phyloP scores from a whole-genome alignment of 2,888 invertebrate species.

The Druceiella hillmani region DNA sequence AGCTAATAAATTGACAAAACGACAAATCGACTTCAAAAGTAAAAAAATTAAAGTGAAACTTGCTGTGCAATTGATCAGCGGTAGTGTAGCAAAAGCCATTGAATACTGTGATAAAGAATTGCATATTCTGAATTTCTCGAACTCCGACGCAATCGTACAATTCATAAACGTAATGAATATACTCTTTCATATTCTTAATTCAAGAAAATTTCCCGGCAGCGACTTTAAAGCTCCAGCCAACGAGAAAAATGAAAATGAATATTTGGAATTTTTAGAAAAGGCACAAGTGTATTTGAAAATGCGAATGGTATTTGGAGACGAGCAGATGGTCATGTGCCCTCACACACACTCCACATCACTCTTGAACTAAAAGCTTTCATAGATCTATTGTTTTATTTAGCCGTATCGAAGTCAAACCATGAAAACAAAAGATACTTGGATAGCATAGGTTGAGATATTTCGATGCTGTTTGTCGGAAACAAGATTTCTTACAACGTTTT shows the following conservation, averaged over 20 bases:
- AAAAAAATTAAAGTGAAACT: not conserved
- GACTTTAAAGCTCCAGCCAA: not conserved
- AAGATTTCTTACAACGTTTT: too few relatives aligned
- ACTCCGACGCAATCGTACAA: not conserved
- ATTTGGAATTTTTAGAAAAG: not conserved
- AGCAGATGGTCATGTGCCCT: not conserved
- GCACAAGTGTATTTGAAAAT: not conserved
- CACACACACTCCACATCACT: too few relatives aligned
- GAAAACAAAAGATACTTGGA: too few relatives aligned
- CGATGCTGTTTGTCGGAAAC: too few relatives aligned
- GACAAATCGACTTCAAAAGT: not conserved
- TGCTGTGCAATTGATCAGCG: not conserved
- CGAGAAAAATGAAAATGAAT: not conserved
- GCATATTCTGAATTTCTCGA: not conserved
- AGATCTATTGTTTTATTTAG: too few relatives aligned
- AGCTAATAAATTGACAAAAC: not conserved
- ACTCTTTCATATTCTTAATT: not conserved
- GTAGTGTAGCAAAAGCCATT: not conserved
- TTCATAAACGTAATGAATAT: not conserved
- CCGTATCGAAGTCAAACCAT: too few relatives aligned
- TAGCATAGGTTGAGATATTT: too few relatives aligned
- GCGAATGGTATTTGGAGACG: not conserved
- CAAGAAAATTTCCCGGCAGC: not conserved
- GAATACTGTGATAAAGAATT: not conserved
- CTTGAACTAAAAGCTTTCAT: too few relatives aligned